Percentiles rank a stretch among this genome's conserved stretches.
phyloP scores from a whole-genome alignment of 2,888 invertebrate species.

The Ischnus inquisitorius region DNA sequence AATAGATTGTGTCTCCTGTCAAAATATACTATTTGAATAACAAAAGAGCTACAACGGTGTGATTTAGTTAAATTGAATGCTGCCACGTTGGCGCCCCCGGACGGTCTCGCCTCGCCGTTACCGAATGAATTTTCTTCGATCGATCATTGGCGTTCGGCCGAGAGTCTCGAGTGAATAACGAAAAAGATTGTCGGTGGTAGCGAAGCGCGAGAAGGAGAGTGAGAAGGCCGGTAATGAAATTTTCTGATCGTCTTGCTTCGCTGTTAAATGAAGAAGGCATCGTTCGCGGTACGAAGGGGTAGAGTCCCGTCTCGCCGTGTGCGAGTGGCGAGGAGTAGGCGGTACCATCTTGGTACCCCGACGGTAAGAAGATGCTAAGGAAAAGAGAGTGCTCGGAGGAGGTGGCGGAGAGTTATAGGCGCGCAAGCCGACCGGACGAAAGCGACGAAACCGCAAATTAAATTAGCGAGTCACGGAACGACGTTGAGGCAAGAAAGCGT shows the following conservation, averaged over 20 bases:
- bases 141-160: constrained; percentile 38
- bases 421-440: constrained; percentile 73
- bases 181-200: not conserved
- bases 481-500: constrained; percentile 82
- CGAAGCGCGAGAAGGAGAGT: not conserved
- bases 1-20: constrained; percentile 68
- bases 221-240: constrained; percentile 19
- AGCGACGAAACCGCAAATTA: constrained; percentile 84
- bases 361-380: constrained; percentile 63
- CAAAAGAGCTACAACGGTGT: constrained; percentile 61
- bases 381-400: constrained; percentile 59
- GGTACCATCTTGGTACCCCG: constrained; percentile 61
- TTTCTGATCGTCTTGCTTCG: constrained; percentile 41
- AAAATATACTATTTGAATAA: constrained; percentile 68
- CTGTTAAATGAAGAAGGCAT: constrained; percentile 37
- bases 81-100: constrained; percentile 54
- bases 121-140: constrained; percentile 56
- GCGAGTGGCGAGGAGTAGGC: constrained; percentile 64
- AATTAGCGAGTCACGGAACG: constrained; percentile 83
- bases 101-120: constrained; percentile 22
- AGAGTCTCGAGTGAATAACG: constrained; percentile 22
- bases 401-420: constrained; percentile 60
- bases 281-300: constrained; percentile 20
- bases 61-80: constrained; percentile 62
- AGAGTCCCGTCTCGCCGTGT: not conserved